These are phyloP conservation scores for Orthosia gothica DNA, from an alignment of 2,888 invertebrate species.

Conservation along the genomic window DNA sequence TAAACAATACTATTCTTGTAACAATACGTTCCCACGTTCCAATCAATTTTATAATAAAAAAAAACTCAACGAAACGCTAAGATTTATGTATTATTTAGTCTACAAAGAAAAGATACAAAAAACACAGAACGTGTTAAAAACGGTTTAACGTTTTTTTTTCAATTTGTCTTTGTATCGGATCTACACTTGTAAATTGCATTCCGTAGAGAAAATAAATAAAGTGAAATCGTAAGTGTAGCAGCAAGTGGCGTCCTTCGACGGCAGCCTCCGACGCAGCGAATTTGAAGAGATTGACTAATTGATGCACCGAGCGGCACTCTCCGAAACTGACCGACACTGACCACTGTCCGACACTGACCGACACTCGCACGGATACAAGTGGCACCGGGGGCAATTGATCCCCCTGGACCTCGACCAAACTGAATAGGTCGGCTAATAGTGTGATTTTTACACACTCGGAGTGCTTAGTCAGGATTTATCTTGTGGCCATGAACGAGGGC, in stretches of 20 bases:
- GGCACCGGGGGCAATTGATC: too few species aligned
- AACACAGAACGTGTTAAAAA: slow-evolving; percentile 1
- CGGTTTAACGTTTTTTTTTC: slow-evolving; percentile 23
- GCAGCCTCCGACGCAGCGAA: not conserved
- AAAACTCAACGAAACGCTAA: not conserved
- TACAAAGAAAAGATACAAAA: slow-evolving; percentile 3
- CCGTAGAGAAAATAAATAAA: slow-evolving; percentile 19
- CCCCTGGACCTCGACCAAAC: too few species aligned
- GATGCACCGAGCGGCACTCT: slow-evolving; percentile 7
- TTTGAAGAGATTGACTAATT: slow-evolving; percentile 23
- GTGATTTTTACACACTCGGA: too few species aligned
- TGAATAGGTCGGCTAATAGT: too few species aligned
- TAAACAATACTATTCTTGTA: not conserved
- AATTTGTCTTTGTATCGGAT: slow-evolving; percentile 35
- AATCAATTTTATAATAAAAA: not conserved
- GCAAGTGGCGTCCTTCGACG: not conserved
- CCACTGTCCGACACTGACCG: too few species aligned
- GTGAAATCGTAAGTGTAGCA: not conserved
- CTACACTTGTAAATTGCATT: slow-evolving; percentile 33
- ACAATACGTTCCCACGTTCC: not conserved
- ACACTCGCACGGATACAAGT: too few species aligned
- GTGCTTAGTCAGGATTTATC: too few species aligned
- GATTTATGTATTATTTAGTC: slow-evolving; percentile 25
- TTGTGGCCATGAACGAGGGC: too few species aligned
- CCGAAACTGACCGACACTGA: too few species aligned